Percentiles rank a stretch among this genome's conserved stretches.
Conservation (phyloP, 2,113 vertebrate genomes). For the Vulpes lagopus region DNA sequence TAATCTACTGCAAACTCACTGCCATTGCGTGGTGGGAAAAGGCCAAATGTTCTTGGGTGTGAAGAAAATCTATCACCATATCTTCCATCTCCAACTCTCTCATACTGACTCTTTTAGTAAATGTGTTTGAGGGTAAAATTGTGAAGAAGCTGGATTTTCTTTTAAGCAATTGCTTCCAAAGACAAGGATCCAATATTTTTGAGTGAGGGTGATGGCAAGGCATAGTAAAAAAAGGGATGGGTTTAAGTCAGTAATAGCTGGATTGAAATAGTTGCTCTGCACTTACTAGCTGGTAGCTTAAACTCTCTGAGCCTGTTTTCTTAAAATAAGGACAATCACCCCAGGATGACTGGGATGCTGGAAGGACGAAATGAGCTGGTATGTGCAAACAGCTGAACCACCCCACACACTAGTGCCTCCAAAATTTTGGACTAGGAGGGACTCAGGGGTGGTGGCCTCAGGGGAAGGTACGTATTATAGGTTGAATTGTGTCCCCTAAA, state of each 20-base stretch:
- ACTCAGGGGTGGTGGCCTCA: not conserved
- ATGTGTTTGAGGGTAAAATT: not conserved
- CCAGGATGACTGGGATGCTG: not conserved
- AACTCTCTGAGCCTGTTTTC: not conserved
- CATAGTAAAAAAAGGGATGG: not conserved
- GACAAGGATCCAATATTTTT: not conserved
- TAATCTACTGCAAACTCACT: slow-evolving; percentile 27
- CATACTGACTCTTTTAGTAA: not conserved
- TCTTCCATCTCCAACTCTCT: slow-evolving; percentile 2
- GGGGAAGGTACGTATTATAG: not conserved
- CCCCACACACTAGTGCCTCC: not conserved
- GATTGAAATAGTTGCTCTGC: not conserved
- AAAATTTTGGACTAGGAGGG: not conserved
- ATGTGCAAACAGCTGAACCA: not conserved
- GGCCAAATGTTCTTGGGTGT: not conserved
- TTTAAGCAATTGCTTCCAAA: slow-evolving; percentile 20
- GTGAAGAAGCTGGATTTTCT: not conserved
- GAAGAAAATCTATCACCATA: not conserved
- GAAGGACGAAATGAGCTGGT: not conserved
- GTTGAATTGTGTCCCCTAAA: not conserved
- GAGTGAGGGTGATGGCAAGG: not conserved
- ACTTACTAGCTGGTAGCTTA: not conserved
- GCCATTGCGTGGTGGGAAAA: not conserved
- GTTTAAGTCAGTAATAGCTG: not conserved
- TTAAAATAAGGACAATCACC: not conserved